Percentiles rank a stretch among this genome's conserved stretches.
Evolutionary conservation across 1,140 invertebrate species (phyloP).

Genomic region (Calosoma granatense): DNA sequence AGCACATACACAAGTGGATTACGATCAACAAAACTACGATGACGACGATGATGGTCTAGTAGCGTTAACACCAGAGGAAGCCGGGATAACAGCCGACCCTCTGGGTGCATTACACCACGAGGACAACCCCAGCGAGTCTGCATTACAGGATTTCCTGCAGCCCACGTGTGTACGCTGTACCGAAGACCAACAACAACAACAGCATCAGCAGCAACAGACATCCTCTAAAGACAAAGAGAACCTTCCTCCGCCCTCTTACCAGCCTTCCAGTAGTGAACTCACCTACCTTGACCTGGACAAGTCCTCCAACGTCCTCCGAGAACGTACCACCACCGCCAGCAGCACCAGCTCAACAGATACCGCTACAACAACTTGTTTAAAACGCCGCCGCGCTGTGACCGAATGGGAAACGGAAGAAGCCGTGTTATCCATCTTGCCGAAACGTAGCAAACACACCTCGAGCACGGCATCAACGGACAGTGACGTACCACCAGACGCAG

Average conservation of each 20-base stretch:
- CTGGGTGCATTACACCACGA: too few species aligned
- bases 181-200: conserved; percentile 31
- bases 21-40: conserved; percentile 8
- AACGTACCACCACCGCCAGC: conserved; percentile 14
- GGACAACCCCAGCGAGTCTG: conserved; percentile 18
- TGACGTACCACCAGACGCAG: conserved; percentile 15
- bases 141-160: conserved; percentile 20
- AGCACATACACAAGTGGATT: too few species aligned
- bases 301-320: conserved; percentile 22
- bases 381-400: conserved; percentile 36
- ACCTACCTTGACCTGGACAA: conserved; percentile 40
- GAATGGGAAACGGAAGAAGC: conserved; percentile 45
- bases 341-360: conserved; percentile 7
- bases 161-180: conserved; percentile 28
- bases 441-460: conserved; percentile 25
- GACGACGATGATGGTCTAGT: conserved; percentile 24
- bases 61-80: conserved; percentile 34
- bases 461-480: conserved; percentile 9
- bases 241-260: conserved; percentile 27
- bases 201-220: too few species aligned
- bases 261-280: conserved; percentile 22
- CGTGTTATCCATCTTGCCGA: conserved; percentile 40
- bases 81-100: conserved; percentile 24
- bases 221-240: conserved; percentile 26
- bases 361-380: conserved; percentile 26